Evolutionary conservation across 2,797 vertebrate genomes (phyloP), one percentile per base, ranked within the genome.

Genomic region (Neostethus bicornis): DNA sequence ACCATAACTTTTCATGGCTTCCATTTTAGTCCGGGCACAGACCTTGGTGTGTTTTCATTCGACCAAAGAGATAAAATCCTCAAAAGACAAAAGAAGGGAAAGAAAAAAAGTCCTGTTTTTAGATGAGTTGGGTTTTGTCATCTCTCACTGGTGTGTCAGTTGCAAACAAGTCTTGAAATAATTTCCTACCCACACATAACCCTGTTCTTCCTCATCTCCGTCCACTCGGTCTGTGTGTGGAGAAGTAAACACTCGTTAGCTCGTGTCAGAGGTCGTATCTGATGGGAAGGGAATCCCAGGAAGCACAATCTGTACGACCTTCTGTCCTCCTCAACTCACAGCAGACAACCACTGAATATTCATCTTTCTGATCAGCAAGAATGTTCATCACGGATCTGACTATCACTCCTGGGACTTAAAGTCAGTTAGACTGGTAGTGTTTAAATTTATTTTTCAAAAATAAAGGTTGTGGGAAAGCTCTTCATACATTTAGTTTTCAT

Each of bases 171-270:
- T n/a, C n/a, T n/a, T n/a, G n/a, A n/a, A n/a, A n/a, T n/a, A n/a
- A n/a, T n/a, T n/a, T n/a, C n/a, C n/a, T n/a, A n/a, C n/a, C n/a
- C n/a, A n/a, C n/a, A n/a, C n/a, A n/a, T n/a, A 61, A 62, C 45
- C 34, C 48, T 41, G 59, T 69, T 64, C 69, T 45, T 32, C 48
- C 53, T 68, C 56, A 75, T 79, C 54, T 65, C 50, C 43, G 25
- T 57, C 37, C 62, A 59, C 37, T 44, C 69, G 52, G 53, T 69
- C 79, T 66, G 37, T 35, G 49, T 54, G 73, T 25, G 38, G 52
- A 67, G 62, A 65, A 38, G 7, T 49, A 72, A 65, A 61, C 42
- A 26, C 34, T 1, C 43, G 49, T 55, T 70, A 39, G 38, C 39
- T 77, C 51, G 21, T 45, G 39, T 35, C 28, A 34, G 48, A 34